A percentile compares a stretch with the other conserved stretches of the same genome.
Conservation (phyloP, 2,797 vertebrate species). For the Heteromormyrus szaboi region DNA sequence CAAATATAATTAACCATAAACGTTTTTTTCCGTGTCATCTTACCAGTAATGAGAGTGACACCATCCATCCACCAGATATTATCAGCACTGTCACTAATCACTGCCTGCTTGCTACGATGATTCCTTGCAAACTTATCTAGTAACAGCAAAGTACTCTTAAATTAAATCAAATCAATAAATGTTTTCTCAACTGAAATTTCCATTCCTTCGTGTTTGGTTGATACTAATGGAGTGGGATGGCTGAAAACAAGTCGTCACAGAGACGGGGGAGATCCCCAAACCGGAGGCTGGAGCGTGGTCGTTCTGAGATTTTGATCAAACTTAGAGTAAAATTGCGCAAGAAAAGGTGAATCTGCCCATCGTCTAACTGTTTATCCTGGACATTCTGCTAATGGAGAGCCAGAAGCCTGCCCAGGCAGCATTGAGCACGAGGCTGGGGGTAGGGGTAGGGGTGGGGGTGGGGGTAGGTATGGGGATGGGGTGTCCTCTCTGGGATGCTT, state of each 20-base stretch:
- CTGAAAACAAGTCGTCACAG: neutral
- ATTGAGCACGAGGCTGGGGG: neutral
- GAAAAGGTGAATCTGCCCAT: neutral
- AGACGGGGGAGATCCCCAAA: neutral
- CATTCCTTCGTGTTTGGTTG: neutral
- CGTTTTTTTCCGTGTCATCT: neutral
- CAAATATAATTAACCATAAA: neutral
- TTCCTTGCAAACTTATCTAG: neutral
- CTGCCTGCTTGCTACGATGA: neutral
- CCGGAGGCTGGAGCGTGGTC: neutral
- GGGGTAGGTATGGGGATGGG: neutral
- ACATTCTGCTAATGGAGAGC: neutral
- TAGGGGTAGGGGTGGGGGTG: no score
- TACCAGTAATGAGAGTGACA: neutral
- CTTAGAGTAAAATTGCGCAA: neutral
- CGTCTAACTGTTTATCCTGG: neutral
- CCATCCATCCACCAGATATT: neutral
- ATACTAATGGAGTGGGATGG: neutral
- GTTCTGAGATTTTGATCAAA: neutral
- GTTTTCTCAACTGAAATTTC: neutral
- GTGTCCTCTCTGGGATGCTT: neutral
- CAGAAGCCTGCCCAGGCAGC: neutral
- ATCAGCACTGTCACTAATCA: neutral
- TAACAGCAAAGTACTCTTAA: neutral
- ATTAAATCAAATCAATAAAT: neutral